Evolutionary conservation across 2,797 vertebrate genomes (phyloP).

Genomic region (Cetoscarus ocellatus): DNA sequence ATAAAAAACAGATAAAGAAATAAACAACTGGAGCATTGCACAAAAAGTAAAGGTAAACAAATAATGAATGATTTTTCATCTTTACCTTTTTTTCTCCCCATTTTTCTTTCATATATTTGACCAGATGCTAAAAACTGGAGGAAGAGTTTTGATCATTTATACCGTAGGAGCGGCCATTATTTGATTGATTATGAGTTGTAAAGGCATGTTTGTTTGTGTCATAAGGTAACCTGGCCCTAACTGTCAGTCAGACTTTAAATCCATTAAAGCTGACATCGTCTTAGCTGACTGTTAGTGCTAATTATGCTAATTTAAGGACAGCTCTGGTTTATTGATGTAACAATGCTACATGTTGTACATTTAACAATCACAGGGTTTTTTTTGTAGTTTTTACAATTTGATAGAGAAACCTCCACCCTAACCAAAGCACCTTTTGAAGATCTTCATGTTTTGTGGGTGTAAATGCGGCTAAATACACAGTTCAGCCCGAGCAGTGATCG

Average conservation of each 20-base stretch:
- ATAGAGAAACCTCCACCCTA: constrained; percentile 22
- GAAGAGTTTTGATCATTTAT: neutral
- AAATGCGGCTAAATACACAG: constrained; percentile 60
- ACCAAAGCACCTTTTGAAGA: constrained; percentile 41
- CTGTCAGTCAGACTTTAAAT: constrained; percentile 22
- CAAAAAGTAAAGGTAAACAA: too few species aligned
- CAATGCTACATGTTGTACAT: constrained; percentile 21
- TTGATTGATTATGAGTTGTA: constrained; percentile 9
- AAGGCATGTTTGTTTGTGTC: constrained; percentile 36
- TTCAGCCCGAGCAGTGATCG: constrained; percentile 63
- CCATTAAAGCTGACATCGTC: constrained; percentile 44
- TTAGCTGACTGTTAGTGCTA: constrained; percentile 36
- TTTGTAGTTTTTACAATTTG: constrained; percentile 5
- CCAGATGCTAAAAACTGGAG: too few species aligned
- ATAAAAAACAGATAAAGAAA: too few species aligned
- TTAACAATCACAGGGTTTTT: constrained; percentile 32
- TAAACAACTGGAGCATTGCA: too few species aligned
- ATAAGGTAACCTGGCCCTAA: constrained; percentile 35
- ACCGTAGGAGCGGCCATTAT: constrained; percentile 1
- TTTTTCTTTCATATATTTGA: too few species aligned
- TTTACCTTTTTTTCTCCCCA: too few species aligned
- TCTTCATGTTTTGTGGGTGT: constrained; percentile 23
- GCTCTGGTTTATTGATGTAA: constrained; percentile 30
- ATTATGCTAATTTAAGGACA: constrained; percentile 43
- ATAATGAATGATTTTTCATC: too few species aligned